phyloP scores from a whole-genome alignment of 2,888 invertebrate genomes.

The Latheticus oryzae region DNA sequence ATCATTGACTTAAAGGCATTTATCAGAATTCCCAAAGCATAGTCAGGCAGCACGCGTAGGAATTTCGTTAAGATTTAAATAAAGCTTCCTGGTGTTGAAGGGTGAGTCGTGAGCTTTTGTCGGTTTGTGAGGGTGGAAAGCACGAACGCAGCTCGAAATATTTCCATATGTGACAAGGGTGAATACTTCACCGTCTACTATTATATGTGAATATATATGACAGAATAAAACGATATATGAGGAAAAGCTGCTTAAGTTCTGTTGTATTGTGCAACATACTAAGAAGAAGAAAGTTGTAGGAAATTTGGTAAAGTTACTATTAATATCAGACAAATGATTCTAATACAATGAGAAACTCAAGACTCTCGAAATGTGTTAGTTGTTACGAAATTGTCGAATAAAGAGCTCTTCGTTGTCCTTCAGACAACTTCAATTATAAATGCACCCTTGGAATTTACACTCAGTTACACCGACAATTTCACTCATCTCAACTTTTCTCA shows the following conservation, averaged over 20 bases:
- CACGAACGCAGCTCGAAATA: conserved; percentile 43
- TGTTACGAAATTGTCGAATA: conserved; percentile 53
- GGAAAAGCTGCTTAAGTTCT: conserved; percentile 26
- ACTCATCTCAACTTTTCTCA: conserved; percentile 4
- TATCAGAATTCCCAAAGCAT: conserved; percentile 49
- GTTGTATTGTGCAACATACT: conserved; percentile 29
- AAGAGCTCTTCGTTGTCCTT: conserved; percentile 52
- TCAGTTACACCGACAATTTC: conserved; percentile 3
- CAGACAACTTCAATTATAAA: conserved; percentile 54
- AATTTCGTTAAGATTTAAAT: conserved; percentile 57
- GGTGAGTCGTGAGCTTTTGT: conserved; percentile 51
- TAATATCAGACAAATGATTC: too few species aligned
- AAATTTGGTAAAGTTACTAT: too few species aligned
- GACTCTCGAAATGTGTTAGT: conserved; percentile 49
- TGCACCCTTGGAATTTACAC: conserved; percentile 47
- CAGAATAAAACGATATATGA: conserved; percentile 31
- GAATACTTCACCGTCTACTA: conserved; percentile 55
- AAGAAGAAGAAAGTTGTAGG: conserved; percentile 23
- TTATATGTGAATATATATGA: conserved; percentile 43
- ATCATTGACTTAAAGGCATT: conserved; percentile 51
- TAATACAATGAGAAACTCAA: too few species aligned
- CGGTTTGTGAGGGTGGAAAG: conserved; percentile 48
- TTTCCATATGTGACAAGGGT: conserved; percentile 57
- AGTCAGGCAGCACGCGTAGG: conserved; percentile 51
- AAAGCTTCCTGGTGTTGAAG: conserved; percentile 49